phyloP scores from a whole-genome alignment of 1,140 invertebrate species.

The Halesus radiatus region DNA sequence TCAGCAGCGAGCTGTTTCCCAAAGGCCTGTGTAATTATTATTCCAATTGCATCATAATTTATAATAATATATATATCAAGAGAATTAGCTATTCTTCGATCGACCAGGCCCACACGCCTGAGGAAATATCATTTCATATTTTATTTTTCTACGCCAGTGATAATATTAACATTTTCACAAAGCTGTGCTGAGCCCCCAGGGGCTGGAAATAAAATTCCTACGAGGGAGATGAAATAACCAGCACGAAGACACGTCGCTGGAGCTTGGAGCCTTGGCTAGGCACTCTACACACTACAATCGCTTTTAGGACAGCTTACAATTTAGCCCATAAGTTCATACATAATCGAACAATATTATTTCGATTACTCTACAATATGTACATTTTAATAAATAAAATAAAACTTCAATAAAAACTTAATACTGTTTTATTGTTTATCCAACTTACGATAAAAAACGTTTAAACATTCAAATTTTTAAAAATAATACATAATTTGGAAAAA shows the following conservation, averaged over 20 bases:
- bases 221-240: conserved; percentile 18
- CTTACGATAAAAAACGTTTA: background rate
- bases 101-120: conserved; percentile 54
- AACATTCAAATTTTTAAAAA: too few relatives aligned
- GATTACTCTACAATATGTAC: conserved; percentile 37
- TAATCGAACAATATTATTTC: conserved; percentile 24
- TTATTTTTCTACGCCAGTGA: conserved; percentile 56
- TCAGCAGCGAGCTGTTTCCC: conserved; percentile 24
- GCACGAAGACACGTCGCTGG: too few relatives aligned
- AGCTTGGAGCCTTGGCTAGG: background rate
- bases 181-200: conserved; percentile 40
- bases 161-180: conserved; percentile 43
- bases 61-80: conserved; percentile 43
- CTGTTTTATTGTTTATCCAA: conserved; percentile 21
- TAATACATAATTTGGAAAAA: too few relatives aligned
- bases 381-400: conserved; percentile 52
- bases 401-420: conserved; percentile 24
- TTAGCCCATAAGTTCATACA: conserved; percentile 42
- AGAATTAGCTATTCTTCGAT: conserved; percentile 57
- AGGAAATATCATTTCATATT: conserved; percentile 53
- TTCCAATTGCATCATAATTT: conserved; percentile 53
- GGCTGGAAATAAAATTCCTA: conserved; percentile 37
- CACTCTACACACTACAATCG: conserved; percentile 42
- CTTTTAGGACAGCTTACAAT: conserved; percentile 56
- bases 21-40: conserved; percentile 56